Base-by-base conservation (phyloP, 1,140 invertebrate species). In the Drosophila tani region DNA sequence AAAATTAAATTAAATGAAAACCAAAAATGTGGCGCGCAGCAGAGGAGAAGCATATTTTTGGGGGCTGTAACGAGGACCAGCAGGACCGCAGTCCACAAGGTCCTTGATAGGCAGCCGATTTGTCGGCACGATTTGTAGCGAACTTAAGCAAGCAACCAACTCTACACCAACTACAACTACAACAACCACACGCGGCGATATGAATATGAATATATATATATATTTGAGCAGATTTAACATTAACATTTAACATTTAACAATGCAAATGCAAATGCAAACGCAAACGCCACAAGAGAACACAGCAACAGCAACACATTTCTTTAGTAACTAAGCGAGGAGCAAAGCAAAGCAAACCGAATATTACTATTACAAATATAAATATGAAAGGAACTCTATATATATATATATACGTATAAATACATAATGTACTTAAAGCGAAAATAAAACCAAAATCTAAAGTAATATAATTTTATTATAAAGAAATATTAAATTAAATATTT, bases 401-500 rank as follows among this genome's bases (percentile, higher is more conserved):
- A 77, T 51, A 75, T 67, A 76, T 66, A 79, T 60, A 79, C 57
- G 55, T 70, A 78, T 74, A 65, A 66, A 81, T 77, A 66, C 46
- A 47, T 64, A 78, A 47, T 75, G 67, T 62, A 75, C 66, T 73
- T 73, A 73, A 76, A 32, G 62, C 58, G 49, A 75, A 63, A 50
- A 29, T 21, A 57, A 58, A 73, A 73, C 38, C 64, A 68, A 68
- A 60, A 47, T 59, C 32, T 50, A 85, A 81, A 67, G 62, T 86
- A 87, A 86, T 57, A 70, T 87, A 87, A 86, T 87, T 87, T 88
- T 88, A 88, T 65, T 88, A 87, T 83, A 87, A 88, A 77, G 76
- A 87, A 70, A 88, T 88, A 83, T 85, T 82, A 81, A 90, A 90
- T 90, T 90, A 90, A 90, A 90, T 90, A 90, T 90, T 85, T 90